phyloP scores from a whole-genome alignment of 2,113 vertebrate genomes.

The Nerophis ophidion region DNA sequence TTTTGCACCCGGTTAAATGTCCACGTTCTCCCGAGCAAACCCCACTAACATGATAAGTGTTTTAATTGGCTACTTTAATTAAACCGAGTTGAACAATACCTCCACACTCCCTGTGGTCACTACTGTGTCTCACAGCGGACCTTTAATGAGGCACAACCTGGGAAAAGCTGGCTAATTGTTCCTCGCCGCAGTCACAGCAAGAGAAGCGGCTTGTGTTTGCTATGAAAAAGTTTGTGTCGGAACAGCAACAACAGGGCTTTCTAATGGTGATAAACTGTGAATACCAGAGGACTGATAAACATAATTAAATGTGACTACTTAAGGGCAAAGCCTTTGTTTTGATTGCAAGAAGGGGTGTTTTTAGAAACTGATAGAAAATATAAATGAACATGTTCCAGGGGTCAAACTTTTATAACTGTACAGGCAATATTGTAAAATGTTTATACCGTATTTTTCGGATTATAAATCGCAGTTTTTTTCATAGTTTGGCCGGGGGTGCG shows the following conservation, averaged over 20 bases:
- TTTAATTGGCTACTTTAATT: slow-evolving; percentile 63
- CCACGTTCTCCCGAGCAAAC: slow-evolving; percentile 48
- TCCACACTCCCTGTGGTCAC: slow-evolving; percentile 26
- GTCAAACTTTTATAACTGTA: too few species aligned
- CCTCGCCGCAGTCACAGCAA: slow-evolving; percentile 19
- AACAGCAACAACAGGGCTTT: slow-evolving; percentile 5
- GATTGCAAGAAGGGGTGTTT: background rate
- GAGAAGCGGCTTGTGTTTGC: slow-evolving; percentile 19
- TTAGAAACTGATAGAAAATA: too few species aligned
- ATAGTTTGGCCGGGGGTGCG: too few species aligned
- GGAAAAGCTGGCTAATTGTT: slow-evolving; percentile 44
- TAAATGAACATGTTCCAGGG: too few species aligned
- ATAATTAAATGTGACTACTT: background rate
- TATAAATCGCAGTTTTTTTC: too few species aligned
- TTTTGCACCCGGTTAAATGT: slow-evolving; percentile 49
- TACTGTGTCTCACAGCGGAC: slow-evolving; percentile 31
- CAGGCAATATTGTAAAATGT: too few species aligned
- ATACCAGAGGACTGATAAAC: background rate
- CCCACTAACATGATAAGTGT: slow-evolving; percentile 52
- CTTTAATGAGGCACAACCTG: slow-evolving; percentile 41
- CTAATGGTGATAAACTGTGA: background rate
- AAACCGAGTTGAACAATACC: slow-evolving; percentile 50
- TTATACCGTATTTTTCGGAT: too few species aligned
- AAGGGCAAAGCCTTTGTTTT: background rate
- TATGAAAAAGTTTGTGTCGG: slow-evolving; percentile 19